Base-by-base conservation (phyloP, 2,113 vertebrate genomes). In the Cyanoderma ruficeps region DNA sequence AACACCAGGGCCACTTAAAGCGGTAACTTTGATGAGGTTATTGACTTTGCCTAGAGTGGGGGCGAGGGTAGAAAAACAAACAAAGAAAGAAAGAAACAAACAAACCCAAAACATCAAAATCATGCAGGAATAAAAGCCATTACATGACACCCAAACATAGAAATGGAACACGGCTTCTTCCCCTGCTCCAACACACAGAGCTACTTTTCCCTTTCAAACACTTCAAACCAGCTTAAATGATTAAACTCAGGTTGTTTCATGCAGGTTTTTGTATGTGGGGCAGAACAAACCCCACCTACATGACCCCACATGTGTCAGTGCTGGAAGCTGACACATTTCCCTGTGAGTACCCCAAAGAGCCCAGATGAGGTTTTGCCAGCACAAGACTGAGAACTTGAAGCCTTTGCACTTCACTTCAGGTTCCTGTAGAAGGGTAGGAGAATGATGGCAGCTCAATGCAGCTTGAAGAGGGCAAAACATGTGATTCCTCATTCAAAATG, bases 361-460 rank as follows among this genome's bases (percentile, higher is more conserved):
- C 49, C 64, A 46, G 57, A 10, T 0, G 6, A 80, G 11, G 22
- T n/a, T 77, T 60, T 60, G 30, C 68, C 50, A 31, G 18, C 13
- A 25, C 5, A 53, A 42, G 60, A 42, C 3, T 1, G 3, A 60
- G 55, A 28, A n/a, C 5, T 23, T 39, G 57, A 67, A 84, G 33
- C 13, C 14, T 76, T 27, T 30, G 44, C 2, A 4, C 57, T 37
- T 47, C 22, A 24, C 64, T 27, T 61, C 10, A n/a, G 41, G 30
- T 33, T 56, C 23, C 68, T 77, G 9, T 15, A 21, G 18, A 42
- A 39, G 46, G 50, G 23, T 5, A 47, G 14, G 78, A 60, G 64
- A 50, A 83, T 55, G 46, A 44, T 3, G 9, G 55, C 41, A 78
- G 74, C 77, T 16, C 63, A 49, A 0, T 0, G 1, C 2, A 5